These are phyloP conservation scores for Drosophila macrospina DNA, from an alignment of 2,888 invertebrate genomes.

Conservation along the genomic window DNA sequence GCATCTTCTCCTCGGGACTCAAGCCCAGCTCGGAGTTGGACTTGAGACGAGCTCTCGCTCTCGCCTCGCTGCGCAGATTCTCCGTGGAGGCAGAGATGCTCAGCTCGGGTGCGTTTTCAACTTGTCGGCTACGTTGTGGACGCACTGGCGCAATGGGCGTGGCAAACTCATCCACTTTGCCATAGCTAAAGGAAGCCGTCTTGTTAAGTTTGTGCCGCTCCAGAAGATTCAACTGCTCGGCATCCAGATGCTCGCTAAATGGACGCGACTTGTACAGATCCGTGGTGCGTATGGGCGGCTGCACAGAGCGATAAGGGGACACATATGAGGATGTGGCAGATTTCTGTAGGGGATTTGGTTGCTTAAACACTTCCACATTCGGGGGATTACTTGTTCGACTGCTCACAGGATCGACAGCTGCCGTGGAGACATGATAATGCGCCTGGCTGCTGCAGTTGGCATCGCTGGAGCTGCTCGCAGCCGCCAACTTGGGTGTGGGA, in stretches of 20 bases:
- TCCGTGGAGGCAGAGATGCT: slow-evolving; percentile 85
- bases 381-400: slow-evolving; percentile 26
- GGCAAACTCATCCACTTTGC: slow-evolving; percentile 50
- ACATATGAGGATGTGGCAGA: slow-evolving; percentile 76
- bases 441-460: slow-evolving; percentile 83
- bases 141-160: slow-evolving; percentile 56
- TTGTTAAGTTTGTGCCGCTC: slow-evolving; percentile 83
- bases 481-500: slow-evolving; percentile 83
- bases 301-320: slow-evolving; percentile 71
- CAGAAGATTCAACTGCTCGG: slow-evolving; percentile 66
- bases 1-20: slow-evolving; percentile 89
- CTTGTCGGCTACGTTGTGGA: slow-evolving; percentile 28
- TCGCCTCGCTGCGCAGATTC: slow-evolving; percentile 88
- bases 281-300: slow-evolving; percentile 52
- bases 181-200: slow-evolving; percentile 83
- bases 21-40: slow-evolving; percentile 91
- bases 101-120: slow-evolving; percentile 20
- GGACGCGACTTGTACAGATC: slow-evolving; percentile 82
- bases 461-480: slow-evolving; percentile 76
- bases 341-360: slow-evolving; percentile 74
- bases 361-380: slow-evolving; percentile 45
- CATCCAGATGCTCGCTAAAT: slow-evolving; percentile 83
- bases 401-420: slow-evolving; percentile 59
- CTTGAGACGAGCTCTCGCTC: slow-evolving; percentile 89
- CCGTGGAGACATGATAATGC: slow-evolving; percentile 82